Evolutionary conservation across 2,888 invertebrate species (phyloP).

Genomic region (Octodonta nipae): DNA sequence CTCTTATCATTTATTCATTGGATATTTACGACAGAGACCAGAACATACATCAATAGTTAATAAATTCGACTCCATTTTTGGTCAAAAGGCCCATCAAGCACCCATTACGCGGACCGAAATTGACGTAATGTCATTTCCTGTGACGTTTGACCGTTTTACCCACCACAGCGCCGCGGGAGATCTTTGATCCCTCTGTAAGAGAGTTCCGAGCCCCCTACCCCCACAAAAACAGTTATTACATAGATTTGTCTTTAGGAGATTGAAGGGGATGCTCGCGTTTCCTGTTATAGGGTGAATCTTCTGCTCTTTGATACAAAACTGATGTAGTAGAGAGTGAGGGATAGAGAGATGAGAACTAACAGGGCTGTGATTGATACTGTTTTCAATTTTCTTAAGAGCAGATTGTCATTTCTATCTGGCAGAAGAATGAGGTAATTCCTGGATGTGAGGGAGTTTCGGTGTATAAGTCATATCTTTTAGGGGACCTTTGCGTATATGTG

Average conservation of each 20-base stretch:
- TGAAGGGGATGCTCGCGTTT: conserved; percentile 9
- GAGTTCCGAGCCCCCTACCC: conserved; percentile 17
- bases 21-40: too few relatives aligned
- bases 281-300: conserved; percentile 14
- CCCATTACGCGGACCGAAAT: too few relatives aligned
- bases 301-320: conserved; percentile 25
- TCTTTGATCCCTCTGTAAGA: conserved; percentile 5
- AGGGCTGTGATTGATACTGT: conserved; percentile 30
- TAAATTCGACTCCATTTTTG: too few relatives aligned
- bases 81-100: too few relatives aligned
- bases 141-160: conserved; percentile 15
- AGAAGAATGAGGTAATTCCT: too few relatives aligned
- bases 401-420: conserved; percentile 18
- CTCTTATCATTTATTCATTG: too few relatives aligned
- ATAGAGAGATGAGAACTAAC: conserved; percentile 18
- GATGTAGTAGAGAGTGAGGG: conserved; percentile 23
- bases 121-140: conserved; percentile 14
- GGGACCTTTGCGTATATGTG: too few relatives aligned
- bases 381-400: conserved; percentile 27
- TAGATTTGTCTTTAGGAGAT: conserved; percentile 25
- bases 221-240: conserved; percentile 23
- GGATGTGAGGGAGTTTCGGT: too few relatives aligned
- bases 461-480: too few relatives aligned
- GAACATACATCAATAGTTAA: too few relatives aligned
- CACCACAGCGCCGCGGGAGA: too few relatives aligned